These are phyloP conservation scores for Cyrtodaria siliqua DNA, from an alignment of 2,888 invertebrate genomes.

Conservation along the genomic window DNA sequence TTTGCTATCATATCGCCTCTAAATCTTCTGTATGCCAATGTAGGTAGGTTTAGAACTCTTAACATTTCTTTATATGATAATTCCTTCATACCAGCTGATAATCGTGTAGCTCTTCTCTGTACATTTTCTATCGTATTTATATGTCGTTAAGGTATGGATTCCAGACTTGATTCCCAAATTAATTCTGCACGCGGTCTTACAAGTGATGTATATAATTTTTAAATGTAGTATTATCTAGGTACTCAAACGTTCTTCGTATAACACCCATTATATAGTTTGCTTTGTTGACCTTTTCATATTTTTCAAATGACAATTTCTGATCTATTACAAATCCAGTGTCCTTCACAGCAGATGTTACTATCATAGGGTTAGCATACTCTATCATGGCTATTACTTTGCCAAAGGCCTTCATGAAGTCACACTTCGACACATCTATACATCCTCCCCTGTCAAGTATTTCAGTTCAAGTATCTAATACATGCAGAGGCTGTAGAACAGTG, in stretches of 20 bases:
- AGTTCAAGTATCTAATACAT: too few species aligned
- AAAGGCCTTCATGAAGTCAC: constrained; percentile 19
- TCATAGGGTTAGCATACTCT: too few species aligned
- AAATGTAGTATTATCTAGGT: constrained; percentile 25
- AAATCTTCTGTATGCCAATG: background rate
- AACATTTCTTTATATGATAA: background rate
- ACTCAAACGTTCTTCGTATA: constrained; percentile 28
- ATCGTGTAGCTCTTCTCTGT: constrained; percentile 22
- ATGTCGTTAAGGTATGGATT: constrained; percentile 29
- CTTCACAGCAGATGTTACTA: background rate
- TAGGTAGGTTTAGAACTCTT: background rate
- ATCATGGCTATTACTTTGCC: too few species aligned
- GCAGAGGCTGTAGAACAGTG: too few species aligned
- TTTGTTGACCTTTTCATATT: constrained; percentile 12
- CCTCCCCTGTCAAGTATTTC: constrained; percentile 5
- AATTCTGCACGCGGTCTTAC: constrained; percentile 33
- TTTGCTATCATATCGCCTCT: background rate
- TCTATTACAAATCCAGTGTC: constrained; percentile 2
- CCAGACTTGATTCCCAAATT: constrained; percentile 20
- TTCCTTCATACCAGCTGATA: constrained; percentile 7
- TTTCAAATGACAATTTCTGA: constrained; percentile 13
- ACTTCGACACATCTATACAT: background rate
- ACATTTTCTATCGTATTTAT: constrained; percentile 16
- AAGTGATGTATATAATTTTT: constrained; percentile 31
- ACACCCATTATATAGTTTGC: constrained; percentile 23